Evolutionary conservation across 2,888 invertebrate species (phyloP).

Genomic region (Hylaea fasciaria): DNA sequence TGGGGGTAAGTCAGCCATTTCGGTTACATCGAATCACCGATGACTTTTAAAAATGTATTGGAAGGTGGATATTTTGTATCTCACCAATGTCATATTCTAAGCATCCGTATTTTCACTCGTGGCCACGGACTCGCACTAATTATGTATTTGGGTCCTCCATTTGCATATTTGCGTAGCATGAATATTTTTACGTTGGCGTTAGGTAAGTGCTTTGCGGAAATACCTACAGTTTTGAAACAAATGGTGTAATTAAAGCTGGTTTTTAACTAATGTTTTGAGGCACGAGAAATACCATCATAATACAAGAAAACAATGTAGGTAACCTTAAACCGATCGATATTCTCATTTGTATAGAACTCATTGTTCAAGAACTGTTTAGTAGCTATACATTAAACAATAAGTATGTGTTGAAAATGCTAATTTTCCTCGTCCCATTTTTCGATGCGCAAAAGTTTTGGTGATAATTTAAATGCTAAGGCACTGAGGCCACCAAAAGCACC

Average conservation of each 20-base stretch:
- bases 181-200: slow-evolving; percentile 22
- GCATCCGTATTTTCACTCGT: slow-evolving; percentile 19
- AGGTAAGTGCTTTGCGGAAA: slow-evolving; percentile 8
- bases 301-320: neutral
- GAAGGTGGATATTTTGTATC: too few species aligned
- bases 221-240: slow-evolving; percentile 10
- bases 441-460: neutral
- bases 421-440: too few species aligned
- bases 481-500: too few species aligned
- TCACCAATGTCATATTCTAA: neutral
- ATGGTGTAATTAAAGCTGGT: neutral
- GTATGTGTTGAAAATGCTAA: too few species aligned
- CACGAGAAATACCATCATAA: slow-evolving; percentile 1
- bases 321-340: too few species aligned
- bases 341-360: too few species aligned
- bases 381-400: too few species aligned
- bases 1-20: too few species aligned
- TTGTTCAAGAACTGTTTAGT: too few species aligned
- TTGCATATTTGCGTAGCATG: slow-evolving; percentile 27
- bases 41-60: too few species aligned
- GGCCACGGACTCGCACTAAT: slow-evolving; percentile 16
- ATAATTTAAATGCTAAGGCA: neutral
- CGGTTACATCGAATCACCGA: too few species aligned
- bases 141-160: slow-evolving; percentile 31
- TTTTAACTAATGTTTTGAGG: slow-evolving; percentile 3